A percentile compares a stretch with the other conserved stretches of the same genome.
These are phyloP conservation scores for Hoplias malabaricus DNA, from an alignment of 2,113 vertebrate species.

Conservation along the genomic window DNA sequence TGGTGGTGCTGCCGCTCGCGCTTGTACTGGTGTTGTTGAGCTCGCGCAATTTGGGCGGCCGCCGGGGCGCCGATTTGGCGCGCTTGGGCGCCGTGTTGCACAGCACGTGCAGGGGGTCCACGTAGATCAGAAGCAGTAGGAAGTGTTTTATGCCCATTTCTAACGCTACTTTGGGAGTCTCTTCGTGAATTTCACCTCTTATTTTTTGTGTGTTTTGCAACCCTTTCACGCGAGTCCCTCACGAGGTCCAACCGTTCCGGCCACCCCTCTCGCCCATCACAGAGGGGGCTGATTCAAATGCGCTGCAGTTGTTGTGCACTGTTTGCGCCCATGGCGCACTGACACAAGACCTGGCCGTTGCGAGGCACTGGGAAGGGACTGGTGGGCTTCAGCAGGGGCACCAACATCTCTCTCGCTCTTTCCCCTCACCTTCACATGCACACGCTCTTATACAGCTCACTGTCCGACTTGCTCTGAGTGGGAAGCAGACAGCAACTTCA, in stretches of 20 bases:
- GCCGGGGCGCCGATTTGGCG: conserved; percentile 58
- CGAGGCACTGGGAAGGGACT: background rate
- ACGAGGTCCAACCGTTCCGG: conserved; percentile 37
- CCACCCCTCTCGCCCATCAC: conserved; percentile 34
- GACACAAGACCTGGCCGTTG: background rate
- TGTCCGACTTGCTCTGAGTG: conserved; percentile 26
- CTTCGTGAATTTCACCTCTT: background rate
- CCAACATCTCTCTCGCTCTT: conserved; percentile 24
- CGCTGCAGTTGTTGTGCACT: background rate
- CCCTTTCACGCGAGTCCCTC: conserved; percentile 19
- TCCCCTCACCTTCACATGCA: background rate
- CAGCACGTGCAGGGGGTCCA: conserved; percentile 74
- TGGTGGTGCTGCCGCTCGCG: conserved; percentile 62
- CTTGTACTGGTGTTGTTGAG: conserved; percentile 62
- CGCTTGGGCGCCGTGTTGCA: conserved; percentile 71
- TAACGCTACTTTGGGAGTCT: background rate
- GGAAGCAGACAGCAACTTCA: conserved; percentile 34
- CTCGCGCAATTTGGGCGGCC: conserved; percentile 62
- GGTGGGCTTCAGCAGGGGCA: conserved; percentile 2
- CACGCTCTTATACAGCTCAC: conserved; percentile 15
- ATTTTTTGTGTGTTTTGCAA: conserved; percentile 27
- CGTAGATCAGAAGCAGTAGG: conserved; percentile 74
- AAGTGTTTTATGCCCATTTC: conserved; percentile 75
- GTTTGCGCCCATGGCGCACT: conserved; percentile 10
- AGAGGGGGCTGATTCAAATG: conserved; percentile 34